Evolutionary conservation across 2,888 invertebrate species (phyloP).

Genomic region (Sphinx pinastri): DNA sequence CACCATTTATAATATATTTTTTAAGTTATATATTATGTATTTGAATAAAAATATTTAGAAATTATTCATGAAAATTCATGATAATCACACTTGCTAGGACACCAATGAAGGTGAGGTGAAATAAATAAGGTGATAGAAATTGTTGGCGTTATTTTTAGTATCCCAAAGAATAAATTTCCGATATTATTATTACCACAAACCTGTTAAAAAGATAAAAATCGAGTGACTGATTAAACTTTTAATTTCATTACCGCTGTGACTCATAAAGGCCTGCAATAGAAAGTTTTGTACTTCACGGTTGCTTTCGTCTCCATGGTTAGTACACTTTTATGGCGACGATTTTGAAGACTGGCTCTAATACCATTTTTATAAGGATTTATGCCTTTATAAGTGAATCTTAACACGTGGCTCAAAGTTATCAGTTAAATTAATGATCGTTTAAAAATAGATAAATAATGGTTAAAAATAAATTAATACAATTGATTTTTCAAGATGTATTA

Average conservation of each 20-base stretch:
- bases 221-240: slow-evolving; percentile 34
- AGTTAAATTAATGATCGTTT: too few species aligned
- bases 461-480: neutral
- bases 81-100: neutral
- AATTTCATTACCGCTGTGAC: slow-evolving; percentile 46
- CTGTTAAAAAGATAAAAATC: neutral
- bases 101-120: neutral
- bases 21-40: too few species aligned
- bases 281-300: slow-evolving; percentile 49
- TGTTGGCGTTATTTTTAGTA: neutral
- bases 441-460: too few species aligned
- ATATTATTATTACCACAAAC: too few species aligned
- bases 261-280: slow-evolving; percentile 50
- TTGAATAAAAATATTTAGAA: too few species aligned
- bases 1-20: too few species aligned
- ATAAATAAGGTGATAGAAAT: neutral
- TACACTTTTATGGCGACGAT: neutral
- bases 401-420: too few species aligned
- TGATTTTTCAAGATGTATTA: neutral
- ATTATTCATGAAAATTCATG: too few species aligned
- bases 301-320: slow-evolving; percentile 35
- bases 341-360: neutral
- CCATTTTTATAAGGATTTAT: neutral
- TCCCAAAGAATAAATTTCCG: too few species aligned
- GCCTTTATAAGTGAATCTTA: too few species aligned